Conservation (phyloP, 2,888 invertebrate genomes). For the Macrosiphum euphorbiae region DNA sequence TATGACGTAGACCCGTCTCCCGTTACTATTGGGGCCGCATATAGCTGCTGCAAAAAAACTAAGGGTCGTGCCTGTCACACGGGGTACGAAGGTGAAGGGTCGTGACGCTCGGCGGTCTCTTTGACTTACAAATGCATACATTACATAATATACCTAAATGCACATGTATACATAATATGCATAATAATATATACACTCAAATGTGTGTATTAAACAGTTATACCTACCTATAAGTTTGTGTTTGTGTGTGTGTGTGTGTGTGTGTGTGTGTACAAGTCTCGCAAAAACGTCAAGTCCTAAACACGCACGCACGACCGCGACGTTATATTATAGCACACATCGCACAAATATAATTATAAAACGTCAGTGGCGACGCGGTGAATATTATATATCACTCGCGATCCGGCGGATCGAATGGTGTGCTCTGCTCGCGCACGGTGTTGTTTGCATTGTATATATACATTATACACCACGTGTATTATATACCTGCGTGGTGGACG, state of each 20-base stretch:
- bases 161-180: too few relatives aligned
- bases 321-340: neutral
- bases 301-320: neutral
- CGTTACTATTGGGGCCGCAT: neutral
- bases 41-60: neutral
- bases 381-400: neutral
- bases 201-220: neutral
- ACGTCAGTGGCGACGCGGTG: neutral
- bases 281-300: neutral
- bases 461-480: neutral
- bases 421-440: neutral
- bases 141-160: neutral
- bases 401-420: slow-evolving; percentile 45
- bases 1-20: neutral
- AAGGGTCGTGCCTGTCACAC: neutral
- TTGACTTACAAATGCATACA: neutral
- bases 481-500: slow-evolving; percentile 46
- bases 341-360: neutral
- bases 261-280: neutral
- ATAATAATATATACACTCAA: neutral
- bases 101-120: neutral
- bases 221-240: neutral
- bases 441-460: neutral
- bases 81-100: neutral
- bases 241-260: neutral